Percentiles rank a stretch among this genome's conserved stretches.
Conservation (phyloP, 1,140 invertebrate genomes). For the Lasaia peninsularis region DNA sequence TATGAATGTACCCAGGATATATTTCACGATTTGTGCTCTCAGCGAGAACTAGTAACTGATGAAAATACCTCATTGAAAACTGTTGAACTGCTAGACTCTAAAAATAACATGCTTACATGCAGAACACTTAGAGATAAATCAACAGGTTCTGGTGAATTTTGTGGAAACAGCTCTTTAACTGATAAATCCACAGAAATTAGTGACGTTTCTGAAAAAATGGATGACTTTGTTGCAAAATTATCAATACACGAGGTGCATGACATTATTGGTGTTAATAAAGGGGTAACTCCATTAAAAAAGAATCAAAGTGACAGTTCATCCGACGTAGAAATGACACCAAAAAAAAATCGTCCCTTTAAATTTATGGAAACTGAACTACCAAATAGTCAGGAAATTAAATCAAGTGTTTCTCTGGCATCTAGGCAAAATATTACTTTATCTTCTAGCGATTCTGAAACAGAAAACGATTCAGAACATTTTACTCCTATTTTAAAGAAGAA, state of each 20-base stretch:
- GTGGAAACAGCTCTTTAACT: not conserved
- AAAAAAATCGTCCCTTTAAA: constrained; percentile 39
- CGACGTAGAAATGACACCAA: constrained; percentile 48
- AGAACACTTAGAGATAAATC: no score
- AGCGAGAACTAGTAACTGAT: constrained; percentile 27
- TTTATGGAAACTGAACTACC: constrained; percentile 50
- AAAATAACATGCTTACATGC: not conserved
- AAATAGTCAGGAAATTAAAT: constrained; percentile 58
- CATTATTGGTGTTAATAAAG: constrained; percentile 13
- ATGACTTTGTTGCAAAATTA: constrained; percentile 5
- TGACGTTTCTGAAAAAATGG: constrained; percentile 2
- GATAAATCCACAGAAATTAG: constrained; percentile 1
- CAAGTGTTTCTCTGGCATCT: constrained; percentile 28
- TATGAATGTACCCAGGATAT: constrained; percentile 62
- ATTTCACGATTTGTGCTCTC: constrained; percentile 53
- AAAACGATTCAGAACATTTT: constrained; percentile 34
- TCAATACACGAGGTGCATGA: not conserved
- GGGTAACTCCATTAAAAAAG: constrained; percentile 24
- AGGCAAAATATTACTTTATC: constrained; percentile 31
- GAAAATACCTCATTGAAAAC: constrained; percentile 12
- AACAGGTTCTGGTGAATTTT: no score
- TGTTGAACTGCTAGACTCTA: not conserved
- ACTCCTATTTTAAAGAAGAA: constrained; percentile 34
- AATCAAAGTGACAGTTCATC: constrained; percentile 43
- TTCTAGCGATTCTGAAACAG: constrained; percentile 48